phyloP scores from a whole-genome alignment of 2,113 vertebrate genomes.

The Siniperca knerii region DNA sequence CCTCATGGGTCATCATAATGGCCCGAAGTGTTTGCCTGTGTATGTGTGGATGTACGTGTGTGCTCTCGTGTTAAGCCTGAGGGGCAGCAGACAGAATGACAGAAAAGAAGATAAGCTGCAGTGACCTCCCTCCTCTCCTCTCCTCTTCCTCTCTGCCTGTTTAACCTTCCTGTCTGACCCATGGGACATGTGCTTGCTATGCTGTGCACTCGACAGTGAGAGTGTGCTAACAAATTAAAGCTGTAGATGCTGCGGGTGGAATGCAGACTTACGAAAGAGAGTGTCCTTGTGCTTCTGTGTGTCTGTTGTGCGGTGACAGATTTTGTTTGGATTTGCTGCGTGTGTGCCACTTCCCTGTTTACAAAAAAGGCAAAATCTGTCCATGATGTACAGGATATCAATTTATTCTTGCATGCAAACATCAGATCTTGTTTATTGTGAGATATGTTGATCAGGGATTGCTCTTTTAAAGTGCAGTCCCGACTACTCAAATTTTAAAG shows the following conservation, averaged over 20 bases:
- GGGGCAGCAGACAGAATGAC: conserved; percentile 59
- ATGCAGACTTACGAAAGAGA: neutral
- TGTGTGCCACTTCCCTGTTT: neutral
- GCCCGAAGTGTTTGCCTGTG: conserved; percentile 1
- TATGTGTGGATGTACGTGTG: neutral
- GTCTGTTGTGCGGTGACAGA: conserved; percentile 5
- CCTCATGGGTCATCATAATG: conserved; percentile 13
- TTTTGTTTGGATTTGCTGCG: neutral
- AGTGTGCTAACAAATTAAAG: conserved; percentile 31
- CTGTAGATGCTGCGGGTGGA: conserved; percentile 37
- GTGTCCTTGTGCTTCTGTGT: neutral
- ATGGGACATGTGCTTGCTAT: conserved; percentile 46
- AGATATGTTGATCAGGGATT: neutral
- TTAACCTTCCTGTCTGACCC: conserved; percentile 72
- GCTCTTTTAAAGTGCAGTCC: too few species aligned
- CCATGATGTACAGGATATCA: neutral
- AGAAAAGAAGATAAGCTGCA: conserved; percentile 67
- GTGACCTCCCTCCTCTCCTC: conserved; percentile 61
- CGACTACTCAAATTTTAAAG: neutral
- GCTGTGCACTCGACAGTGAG: conserved; percentile 27
- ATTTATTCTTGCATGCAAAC: neutral
- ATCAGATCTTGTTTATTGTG: neutral
- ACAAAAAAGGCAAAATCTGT: neutral
- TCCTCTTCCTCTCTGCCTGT: conserved; percentile 57
- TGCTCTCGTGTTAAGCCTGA: conserved; percentile 44